Evolutionary conservation across 2,797 vertebrate species (phyloP).

Genomic region (Tenualosa ilisha): DNA sequence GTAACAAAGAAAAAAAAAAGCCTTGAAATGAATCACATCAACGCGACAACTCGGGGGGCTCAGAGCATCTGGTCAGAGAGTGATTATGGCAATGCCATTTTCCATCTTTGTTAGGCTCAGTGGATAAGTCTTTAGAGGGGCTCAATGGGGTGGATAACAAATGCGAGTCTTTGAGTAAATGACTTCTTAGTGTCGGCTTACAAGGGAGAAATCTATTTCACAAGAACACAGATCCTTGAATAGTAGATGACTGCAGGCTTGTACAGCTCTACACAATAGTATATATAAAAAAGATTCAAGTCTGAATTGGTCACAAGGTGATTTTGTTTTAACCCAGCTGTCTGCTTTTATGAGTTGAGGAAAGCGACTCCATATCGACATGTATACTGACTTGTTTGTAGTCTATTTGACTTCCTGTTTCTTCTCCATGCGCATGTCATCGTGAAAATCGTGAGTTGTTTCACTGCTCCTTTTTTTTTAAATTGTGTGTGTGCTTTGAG

Average conservation of each 20-base stretch:
- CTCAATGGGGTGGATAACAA: conserved; percentile 22
- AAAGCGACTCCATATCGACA: not conserved
- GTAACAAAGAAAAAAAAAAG: conserved; percentile 18
- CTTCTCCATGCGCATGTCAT: not conserved
- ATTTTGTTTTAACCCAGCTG: not conserved
- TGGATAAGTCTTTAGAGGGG: conserved; percentile 21
- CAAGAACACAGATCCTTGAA: not conserved
- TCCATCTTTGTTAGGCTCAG: conserved; percentile 36
- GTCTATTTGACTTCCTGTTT: not conserved
- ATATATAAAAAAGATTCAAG: not conserved
- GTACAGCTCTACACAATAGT: not conserved
- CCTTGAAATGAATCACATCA: conserved; percentile 37
- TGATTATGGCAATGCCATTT: conserved; percentile 47
- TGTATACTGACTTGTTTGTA: not conserved
- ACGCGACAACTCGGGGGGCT: conserved; percentile 49
- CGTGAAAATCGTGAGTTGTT: not conserved
- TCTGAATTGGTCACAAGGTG: not conserved
- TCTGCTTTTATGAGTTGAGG: not conserved
- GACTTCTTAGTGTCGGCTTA: conserved; percentile 26
- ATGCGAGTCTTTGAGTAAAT: conserved; percentile 34
- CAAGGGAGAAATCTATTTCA: not conserved
- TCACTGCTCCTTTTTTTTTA: not conserved
- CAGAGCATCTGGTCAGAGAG: conserved; percentile 42
- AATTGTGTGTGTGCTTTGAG: not conserved
- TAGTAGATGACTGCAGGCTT: not conserved